Percentiles rank a stretch among this genome's conserved stretches.
These are phyloP conservation scores for Pyrrhopygopsis socrates DNA, from an alignment of 2,888 invertebrate genomes.

Conservation along the genomic window DNA sequence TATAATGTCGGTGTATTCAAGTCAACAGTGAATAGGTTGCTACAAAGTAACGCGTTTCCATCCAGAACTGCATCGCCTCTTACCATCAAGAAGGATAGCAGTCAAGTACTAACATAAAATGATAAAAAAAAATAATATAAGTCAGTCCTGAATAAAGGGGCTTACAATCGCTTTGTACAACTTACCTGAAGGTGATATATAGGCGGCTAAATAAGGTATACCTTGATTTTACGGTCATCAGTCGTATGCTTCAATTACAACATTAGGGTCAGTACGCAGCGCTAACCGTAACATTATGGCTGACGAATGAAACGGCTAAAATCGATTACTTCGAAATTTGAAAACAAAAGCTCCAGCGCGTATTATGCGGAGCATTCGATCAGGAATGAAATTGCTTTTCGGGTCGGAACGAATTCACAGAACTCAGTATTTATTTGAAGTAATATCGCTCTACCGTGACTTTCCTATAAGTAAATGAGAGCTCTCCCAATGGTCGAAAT, in stretches of 20 bases:
- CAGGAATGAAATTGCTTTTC: slow-evolving; percentile 44
- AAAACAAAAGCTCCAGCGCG: slow-evolving; percentile 46
- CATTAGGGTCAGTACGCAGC: slow-evolving; percentile 69
- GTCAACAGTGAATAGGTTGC: too few relatives aligned
- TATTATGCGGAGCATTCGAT: slow-evolving; percentile 30
- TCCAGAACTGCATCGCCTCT: too few relatives aligned
- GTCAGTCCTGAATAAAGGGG: neutral
- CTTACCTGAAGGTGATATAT: neutral
- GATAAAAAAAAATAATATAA: too few relatives aligned
- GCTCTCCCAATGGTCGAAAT: too few relatives aligned
- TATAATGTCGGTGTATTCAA: too few relatives aligned
- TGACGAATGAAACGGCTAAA: slow-evolving; percentile 42
- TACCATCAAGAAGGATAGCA: too few relatives aligned
- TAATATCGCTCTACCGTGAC: slow-evolving; percentile 16
- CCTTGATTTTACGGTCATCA: slow-evolving; percentile 69
- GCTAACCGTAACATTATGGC: slow-evolving; percentile 71
- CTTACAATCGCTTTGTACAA: neutral
- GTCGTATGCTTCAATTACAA: slow-evolving; percentile 65
- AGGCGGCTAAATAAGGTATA: neutral
- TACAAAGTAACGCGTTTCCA: too few relatives aligned
- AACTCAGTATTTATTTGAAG: slow-evolving; percentile 31
- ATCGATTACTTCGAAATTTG: slow-evolving; percentile 36
- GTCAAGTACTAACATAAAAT: too few relatives aligned
- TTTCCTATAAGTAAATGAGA: slow-evolving; percentile 30
- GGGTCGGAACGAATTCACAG: slow-evolving; percentile 45